Percentiles rank a stretch among this genome's conserved stretches.
Evolutionary conservation across 2,113 vertebrate species (phyloP).

Genomic region (Pelusios castaneus): DNA sequence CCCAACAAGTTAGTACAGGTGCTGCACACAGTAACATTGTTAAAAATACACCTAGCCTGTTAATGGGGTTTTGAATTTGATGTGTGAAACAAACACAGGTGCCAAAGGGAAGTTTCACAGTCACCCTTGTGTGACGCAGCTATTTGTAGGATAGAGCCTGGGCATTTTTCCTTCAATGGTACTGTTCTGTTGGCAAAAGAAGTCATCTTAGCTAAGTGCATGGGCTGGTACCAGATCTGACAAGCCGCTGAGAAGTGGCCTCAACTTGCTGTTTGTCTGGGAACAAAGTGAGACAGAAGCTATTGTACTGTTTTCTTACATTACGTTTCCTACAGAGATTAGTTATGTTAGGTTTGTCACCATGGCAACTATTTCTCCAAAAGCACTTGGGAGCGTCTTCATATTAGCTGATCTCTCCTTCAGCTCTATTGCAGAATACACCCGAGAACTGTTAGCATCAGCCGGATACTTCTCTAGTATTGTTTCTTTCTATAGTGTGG

Average conservation of each 20-base stretch:
- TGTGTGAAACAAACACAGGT: not conserved
- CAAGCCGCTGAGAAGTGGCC: fast-evolving
- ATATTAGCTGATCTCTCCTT: not conserved
- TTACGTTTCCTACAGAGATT: not conserved
- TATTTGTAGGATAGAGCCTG: not conserved
- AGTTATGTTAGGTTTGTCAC: constrained; percentile 4
- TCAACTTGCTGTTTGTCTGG: not conserved
- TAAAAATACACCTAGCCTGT: not conserved
- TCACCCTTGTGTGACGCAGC: not conserved
- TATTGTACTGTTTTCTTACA: constrained; percentile 1
- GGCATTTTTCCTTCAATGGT: not conserved
- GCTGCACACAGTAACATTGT: not conserved
- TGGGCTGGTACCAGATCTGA: not conserved
- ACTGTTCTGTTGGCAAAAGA: fast-evolving
- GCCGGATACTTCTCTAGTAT: constrained; percentile 17
- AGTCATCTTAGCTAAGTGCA: fast-evolving
- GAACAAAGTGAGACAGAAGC: not conserved
- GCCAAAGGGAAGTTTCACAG: not conserved
- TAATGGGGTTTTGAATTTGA: not conserved
- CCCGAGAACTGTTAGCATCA: constrained; percentile 40
- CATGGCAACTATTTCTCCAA: not conserved
- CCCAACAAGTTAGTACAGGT: constrained; percentile 54
- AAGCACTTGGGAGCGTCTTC: constrained; percentile 42
- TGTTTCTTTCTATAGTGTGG: constrained; percentile 4
- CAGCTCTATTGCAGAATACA: not conserved